Evolutionary conservation across 2,797 vertebrate genomes (phyloP).

Genomic region (Xenentodon cancila): DNA sequence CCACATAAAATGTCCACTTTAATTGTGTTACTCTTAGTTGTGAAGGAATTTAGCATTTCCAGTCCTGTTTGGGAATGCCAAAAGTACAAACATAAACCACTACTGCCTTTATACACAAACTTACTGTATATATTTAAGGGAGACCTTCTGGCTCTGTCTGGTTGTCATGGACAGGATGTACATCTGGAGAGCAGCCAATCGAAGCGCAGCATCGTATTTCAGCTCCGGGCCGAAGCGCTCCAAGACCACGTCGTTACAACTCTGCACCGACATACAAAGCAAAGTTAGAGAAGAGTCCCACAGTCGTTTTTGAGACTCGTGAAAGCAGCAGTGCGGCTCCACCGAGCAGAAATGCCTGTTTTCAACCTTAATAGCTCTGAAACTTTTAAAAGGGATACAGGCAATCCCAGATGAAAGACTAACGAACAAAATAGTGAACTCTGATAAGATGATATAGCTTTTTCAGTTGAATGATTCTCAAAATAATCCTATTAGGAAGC

Average conservation of each 20-base stretch:
- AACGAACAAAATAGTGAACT: conserved; percentile 29
- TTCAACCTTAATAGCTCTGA: conserved; percentile 25
- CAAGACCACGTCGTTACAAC: conserved; percentile 95
- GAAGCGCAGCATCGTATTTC: conserved; percentile 93
- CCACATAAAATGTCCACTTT: no score
- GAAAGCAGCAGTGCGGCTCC: conserved; percentile 9
- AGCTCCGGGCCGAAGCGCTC: conserved; percentile 95
- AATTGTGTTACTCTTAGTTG: no score
- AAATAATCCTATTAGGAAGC: conserved; percentile 12
- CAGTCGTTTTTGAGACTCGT: neutral
- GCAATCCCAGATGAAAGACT: conserved; percentile 16
- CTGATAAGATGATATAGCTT: conserved; percentile 29
- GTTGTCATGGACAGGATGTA: conserved; percentile 96
- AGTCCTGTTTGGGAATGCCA: no score
- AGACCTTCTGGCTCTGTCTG: conserved; percentile 96
- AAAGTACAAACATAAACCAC: no score
- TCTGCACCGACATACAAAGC: conserved; percentile 73
- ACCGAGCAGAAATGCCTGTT: conserved; percentile 4
- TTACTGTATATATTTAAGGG: conserved; percentile 98
- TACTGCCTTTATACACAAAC: conserved; percentile 60
- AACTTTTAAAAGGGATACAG: conserved; percentile 32
- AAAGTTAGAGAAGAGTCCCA: neutral
- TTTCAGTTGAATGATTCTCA: conserved; percentile 38
- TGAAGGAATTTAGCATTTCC: no score
- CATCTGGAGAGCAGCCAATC: conserved; percentile 96